These are phyloP conservation scores for Microcebus griseorufus DNA, from an alignment of 2,113 vertebrate species.

Conservation along the genomic window DNA sequence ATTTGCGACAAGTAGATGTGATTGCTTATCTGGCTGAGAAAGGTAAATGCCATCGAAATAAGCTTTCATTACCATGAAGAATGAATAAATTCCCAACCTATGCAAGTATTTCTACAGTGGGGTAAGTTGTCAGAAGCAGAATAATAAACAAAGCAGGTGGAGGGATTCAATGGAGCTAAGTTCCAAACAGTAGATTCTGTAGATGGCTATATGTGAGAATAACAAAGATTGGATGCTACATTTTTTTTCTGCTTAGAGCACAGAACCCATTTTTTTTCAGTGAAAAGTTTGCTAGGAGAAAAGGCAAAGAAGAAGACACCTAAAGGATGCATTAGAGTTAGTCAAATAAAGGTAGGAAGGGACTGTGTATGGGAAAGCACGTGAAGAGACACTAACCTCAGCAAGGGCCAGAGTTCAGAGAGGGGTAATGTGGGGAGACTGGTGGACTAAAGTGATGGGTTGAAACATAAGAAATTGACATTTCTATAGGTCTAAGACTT, in stretches of 20 bases:
- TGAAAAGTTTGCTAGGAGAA: neutral
- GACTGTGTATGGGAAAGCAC: too few relatives aligned
- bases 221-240: neutral
- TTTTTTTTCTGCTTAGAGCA: neutral
- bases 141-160: neutral
- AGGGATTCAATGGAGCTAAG: neutral
- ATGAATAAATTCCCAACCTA: neutral
- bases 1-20: neutral
- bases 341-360: neutral
- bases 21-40: slow-evolving; percentile 22
- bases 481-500: neutral
- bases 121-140: neutral
- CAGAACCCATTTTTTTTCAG: neutral
- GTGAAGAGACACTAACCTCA: neutral
- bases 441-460: neutral
- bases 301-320: neutral
- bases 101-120: neutral
- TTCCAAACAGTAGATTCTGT: neutral
- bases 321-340: neutral
- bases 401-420: neutral
- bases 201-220: neutral
- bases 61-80: slow-evolving; percentile 11
- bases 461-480: neutral
- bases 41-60: neutral
- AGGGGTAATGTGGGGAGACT: rapidly evolving